Base-by-base conservation (phyloP, 2,113 vertebrate species). In the Thalassoma bifasciatum region DNA sequence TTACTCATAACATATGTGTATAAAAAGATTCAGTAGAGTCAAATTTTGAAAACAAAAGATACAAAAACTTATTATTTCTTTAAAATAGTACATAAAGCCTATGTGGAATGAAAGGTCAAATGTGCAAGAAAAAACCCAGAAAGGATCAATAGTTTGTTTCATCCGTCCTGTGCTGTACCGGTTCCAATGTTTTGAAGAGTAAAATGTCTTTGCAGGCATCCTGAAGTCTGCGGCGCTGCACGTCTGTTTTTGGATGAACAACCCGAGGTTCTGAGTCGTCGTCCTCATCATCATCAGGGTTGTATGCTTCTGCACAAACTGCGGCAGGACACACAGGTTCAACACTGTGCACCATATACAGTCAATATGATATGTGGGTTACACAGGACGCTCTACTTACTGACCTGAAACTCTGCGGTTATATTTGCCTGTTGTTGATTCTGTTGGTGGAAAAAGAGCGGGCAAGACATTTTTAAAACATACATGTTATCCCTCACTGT, bases 301-400 rank as follows among this genome's bases (percentile, higher is more conserved):
- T 96, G 77, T 95, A 98, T 36, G 95, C 86, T 90, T 98, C 97
- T 61, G 97, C 97, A 88, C 98, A 99, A 70, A 99, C 97, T 99
- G 80, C 42, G 64, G 53, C 57, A 34, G 47, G 26, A 68, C 66
- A 68, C 44, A 75, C 12, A 12, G 2, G 37, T 22, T 2, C 4
- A 53, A 50, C 7, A 13, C 7, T 57, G 22, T 0, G 1, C 8
- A 5, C 1, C 30, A 3, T 24, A 17, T 46, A 16, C 56, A 10
- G 46, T 12, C 59, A 9, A 24, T 5, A 9, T 14, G 4, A 19
- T 10, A 30, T 16, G 12, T 51, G 34, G 44, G 44, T 34, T 1
- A 37, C 21, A 21, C 11, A 22, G 12, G 0, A 1, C 57, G 36
- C 12, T 51, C 14, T 46, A 40, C 21, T 62, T 53, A 84, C 92